phyloP scores from a whole-genome alignment of 2,797 vertebrate species.

The Peromyscus eremicus region DNA sequence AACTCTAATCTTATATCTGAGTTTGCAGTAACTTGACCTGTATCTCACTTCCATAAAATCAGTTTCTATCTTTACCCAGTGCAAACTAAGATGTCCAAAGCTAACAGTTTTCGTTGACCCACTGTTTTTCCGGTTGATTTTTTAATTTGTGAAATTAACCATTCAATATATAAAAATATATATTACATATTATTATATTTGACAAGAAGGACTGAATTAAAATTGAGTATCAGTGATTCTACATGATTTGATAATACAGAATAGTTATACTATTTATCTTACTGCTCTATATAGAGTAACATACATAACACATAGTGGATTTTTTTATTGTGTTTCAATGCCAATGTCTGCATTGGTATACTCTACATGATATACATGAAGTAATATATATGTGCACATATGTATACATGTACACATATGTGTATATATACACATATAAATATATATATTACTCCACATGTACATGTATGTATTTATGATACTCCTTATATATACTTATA shows the following conservation, averaged over 20 bases:
- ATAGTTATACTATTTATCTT: not conserved
- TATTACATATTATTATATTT: not conserved
- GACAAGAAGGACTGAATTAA: not conserved
- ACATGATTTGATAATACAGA: not conserved
- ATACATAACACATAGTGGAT: not conserved
- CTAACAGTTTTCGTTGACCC: not conserved
- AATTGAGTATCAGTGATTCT: not conserved
- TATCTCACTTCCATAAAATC: not conserved
- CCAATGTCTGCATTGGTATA: not conserved
- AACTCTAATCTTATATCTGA: not conserved
- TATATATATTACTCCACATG: too few species aligned
- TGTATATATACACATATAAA: too few species aligned
- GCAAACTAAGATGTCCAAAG: not conserved
- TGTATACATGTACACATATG: not conserved
- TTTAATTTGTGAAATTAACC: not conserved
- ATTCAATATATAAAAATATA: not conserved
- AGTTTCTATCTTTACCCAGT: fast-evolving
- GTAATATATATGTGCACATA: not conserved
- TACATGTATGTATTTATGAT: not conserved
- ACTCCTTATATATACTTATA: not conserved
- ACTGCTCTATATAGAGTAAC: too few species aligned
- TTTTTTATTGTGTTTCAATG: not conserved
- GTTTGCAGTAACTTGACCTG: not conserved
- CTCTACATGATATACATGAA: not conserved
- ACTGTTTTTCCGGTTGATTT: not conserved